These are phyloP conservation scores for Morus bassanus DNA, from an alignment of 2,797 vertebrate genomes.

Conservation along the genomic window DNA sequence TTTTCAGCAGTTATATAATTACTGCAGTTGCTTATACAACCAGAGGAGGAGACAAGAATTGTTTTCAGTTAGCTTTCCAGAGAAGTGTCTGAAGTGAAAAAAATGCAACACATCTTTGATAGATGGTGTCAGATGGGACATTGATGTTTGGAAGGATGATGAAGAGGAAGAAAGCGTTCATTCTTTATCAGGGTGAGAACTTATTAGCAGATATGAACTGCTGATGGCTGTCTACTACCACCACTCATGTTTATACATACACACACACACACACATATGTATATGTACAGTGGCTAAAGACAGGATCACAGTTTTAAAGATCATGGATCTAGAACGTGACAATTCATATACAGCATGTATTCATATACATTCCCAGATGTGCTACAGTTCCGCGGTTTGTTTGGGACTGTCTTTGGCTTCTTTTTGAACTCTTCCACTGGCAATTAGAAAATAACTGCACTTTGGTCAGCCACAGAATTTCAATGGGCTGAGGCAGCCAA, in stretches of 20 bases:
- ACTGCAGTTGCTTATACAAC: background rate
- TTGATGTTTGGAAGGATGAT: background rate
- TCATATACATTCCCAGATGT: background rate
- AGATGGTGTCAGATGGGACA: background rate
- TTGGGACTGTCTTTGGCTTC: background rate
- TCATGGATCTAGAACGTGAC: background rate
- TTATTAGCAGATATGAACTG: background rate
- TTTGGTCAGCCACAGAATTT: constrained; percentile 54
- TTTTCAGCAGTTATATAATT: constrained; percentile 15
- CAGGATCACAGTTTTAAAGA: background rate
- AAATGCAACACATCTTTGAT: background rate
- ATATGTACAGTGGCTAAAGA: background rate
- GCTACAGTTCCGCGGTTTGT: background rate
- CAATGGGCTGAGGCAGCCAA: background rate
- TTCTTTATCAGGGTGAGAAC: background rate
- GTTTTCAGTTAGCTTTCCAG: background rate
- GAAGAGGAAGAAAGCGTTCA: background rate
- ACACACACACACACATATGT: rapidly evolving
- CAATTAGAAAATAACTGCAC: constrained; percentile 39
- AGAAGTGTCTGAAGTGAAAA: background rate
- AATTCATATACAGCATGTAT: background rate
- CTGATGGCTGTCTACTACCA: background rate
- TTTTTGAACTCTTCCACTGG: constrained; percentile 7
- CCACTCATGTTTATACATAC: background rate
- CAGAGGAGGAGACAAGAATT: background rate